Evolutionary conservation across 2,797 vertebrate genomes (phyloP).

Genomic region (Ataeniobius toweri): DNA sequence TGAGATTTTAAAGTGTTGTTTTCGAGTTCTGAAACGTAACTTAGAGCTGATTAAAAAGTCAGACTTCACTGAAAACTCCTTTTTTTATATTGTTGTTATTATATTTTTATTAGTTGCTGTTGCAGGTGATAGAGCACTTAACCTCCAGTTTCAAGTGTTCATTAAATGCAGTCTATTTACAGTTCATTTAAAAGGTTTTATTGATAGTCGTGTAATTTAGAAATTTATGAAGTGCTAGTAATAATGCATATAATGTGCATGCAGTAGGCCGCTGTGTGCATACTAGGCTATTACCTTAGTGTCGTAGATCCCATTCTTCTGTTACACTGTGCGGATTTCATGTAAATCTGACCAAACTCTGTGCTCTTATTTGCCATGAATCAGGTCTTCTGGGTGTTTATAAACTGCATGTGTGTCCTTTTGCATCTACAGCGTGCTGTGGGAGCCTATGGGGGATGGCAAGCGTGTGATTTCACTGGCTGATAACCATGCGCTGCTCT

Average conservation of each 20-base stretch:
- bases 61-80: background rate
- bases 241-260: background rate
- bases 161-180: background rate
- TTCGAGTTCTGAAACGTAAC: background rate
- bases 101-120: background rate
- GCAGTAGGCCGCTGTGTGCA: background rate
- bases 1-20: background rate
- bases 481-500: slow-evolving; percentile 91
- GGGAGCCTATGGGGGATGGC: slow-evolving; percentile 96
- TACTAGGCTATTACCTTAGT: background rate
- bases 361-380: slow-evolving; percentile 29
- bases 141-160: background rate
- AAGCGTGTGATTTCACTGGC: slow-evolving; percentile 92
- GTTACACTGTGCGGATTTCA: background rate
- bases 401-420: slow-evolving; percentile 38
- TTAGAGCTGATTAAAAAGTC: background rate
- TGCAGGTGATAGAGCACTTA: background rate
- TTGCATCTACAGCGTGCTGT: slow-evolving; percentile 84
- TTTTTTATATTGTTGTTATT: background rate
- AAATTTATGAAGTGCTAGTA: background rate
- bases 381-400: slow-evolving; percentile 33
- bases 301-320: background rate
- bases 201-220: background rate
- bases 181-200: background rate
- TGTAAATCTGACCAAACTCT: slow-evolving; percentile 6